A percentile compares a stretch with the other conserved stretches of the same genome.
Conservation (phyloP, 1,140 invertebrate species). For the Drosophila bipectinata region DNA sequence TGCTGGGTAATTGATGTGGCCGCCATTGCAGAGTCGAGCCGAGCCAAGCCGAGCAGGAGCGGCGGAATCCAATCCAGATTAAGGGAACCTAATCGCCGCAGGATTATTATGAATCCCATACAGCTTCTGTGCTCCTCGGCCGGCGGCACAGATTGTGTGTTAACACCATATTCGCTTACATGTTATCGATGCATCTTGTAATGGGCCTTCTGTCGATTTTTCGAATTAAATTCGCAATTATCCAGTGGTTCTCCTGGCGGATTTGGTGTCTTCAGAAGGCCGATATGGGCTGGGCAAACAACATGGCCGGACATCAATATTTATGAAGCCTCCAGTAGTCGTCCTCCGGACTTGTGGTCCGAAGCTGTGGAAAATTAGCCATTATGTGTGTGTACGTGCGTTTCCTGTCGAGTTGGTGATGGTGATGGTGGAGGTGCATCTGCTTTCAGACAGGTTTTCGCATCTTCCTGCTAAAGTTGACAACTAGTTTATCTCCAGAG, state of each 20-base stretch:
- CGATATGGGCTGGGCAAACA: constrained; percentile 19
- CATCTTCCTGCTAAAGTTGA: constrained; percentile 12
- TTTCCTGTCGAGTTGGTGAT: constrained; percentile 18
- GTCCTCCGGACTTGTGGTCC: constrained; percentile 13
- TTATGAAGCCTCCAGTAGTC: constrained; percentile 53
- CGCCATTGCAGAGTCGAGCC: constrained; percentile 48
- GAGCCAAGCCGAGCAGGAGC: neutral
- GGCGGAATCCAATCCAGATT: constrained; percentile 38
- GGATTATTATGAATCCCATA: constrained; percentile 64
- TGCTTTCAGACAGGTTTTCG: constrained; percentile 20
- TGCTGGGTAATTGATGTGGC: constrained; percentile 72
- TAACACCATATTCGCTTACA: constrained; percentile 82
- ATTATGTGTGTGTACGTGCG: constrained; percentile 20
- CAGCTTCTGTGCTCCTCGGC: constrained; percentile 64
- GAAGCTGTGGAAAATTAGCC: constrained; percentile 38
- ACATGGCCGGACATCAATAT: constrained; percentile 63
- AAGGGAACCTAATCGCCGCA: constrained; percentile 58
- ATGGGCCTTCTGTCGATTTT: constrained; percentile 67
- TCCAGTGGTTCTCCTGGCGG: constrained; percentile 6
- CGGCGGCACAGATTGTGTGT: constrained; percentile 67
- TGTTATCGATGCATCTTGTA: constrained; percentile 73
- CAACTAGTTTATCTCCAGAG: constrained; percentile 20
- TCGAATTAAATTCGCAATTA: constrained; percentile 66
- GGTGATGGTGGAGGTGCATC: constrained; percentile 15
- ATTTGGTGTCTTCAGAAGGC: constrained; percentile 23